Percentiles rank a stretch among this genome's conserved stretches.
Evolutionary conservation across 1,140 invertebrate species (phyloP).

Genomic region (Gryllus bimaculatus): DNA sequence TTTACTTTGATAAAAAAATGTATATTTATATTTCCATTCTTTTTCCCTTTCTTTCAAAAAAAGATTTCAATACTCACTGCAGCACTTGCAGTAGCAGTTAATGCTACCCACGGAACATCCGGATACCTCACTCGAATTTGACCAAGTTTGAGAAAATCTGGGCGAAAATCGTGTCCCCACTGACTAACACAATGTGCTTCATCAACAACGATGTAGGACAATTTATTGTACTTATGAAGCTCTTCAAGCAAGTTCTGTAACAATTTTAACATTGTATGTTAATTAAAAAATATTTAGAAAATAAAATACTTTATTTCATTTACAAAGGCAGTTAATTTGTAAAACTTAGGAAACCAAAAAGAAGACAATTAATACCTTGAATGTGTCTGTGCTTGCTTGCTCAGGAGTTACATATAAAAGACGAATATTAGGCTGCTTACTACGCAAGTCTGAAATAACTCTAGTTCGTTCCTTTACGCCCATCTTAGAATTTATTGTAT

Average conservation of each 20-base stretch:
- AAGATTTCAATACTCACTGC: conserved; percentile 26
- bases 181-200: conserved; percentile 97
- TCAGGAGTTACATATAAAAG: conserved; percentile 90
- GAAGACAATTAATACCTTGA: conserved; percentile 40
- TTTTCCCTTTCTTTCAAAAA: not conserved
- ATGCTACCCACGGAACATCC: conserved; percentile 69
- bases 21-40: too few relatives aligned
- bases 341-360: too few relatives aligned
- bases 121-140: conserved; percentile 56
- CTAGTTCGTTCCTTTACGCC: conserved; percentile 55
- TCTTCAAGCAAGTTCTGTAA: conserved; percentile 34
- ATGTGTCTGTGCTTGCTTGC: conserved; percentile 67
- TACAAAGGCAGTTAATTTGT: too few relatives aligned
- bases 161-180: conserved; percentile 96
- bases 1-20: too few relatives aligned
- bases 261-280: not conserved
- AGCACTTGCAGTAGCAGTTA: conserved; percentile 83
- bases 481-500: conserved; percentile 85
- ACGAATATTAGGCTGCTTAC: conserved; percentile 56
- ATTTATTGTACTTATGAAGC: conserved; percentile 39
- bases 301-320: not conserved
- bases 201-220: conserved; percentile 68
- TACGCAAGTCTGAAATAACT: conserved; percentile 63
- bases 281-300: not conserved
- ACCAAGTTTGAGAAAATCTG: conserved; percentile 85